Evolutionary conservation across 2,888 invertebrate species (phyloP).

Genomic region (Rhamphomyia laevipes): DNA sequence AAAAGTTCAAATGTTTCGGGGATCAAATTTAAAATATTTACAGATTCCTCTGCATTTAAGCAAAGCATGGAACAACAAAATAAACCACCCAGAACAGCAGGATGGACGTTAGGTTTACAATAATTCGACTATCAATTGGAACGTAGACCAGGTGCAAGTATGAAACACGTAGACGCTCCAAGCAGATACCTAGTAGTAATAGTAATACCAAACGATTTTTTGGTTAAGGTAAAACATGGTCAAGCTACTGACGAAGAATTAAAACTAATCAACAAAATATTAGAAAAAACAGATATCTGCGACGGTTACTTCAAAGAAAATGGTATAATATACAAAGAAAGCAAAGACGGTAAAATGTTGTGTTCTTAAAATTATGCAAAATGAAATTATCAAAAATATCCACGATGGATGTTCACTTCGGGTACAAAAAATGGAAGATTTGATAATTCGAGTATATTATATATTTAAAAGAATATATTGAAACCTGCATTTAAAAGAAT

Average conservation of each 20-base stretch:
- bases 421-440: constrained; percentile 6
- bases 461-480: not conserved
- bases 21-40: constrained; percentile 21
- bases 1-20: constrained; percentile 19
- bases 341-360: constrained; percentile 7
- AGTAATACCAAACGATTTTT: not conserved
- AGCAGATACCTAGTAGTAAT: not conserved
- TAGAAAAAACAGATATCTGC: constrained; percentile 2
- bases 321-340: constrained; percentile 7
- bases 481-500: too few relatives aligned
- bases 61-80: constrained; percentile 21
- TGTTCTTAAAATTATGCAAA: constrained; percentile 11
- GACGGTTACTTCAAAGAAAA: constrained; percentile 3
- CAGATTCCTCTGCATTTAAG: constrained; percentile 23
- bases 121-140: not conserved
- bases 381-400: constrained; percentile 5
- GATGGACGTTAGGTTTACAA: too few relatives aligned
- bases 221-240: not conserved
- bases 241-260: not conserved
- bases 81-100: not conserved
- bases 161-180: not conserved
- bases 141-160: not conserved
- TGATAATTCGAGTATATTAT: constrained; percentile 7
- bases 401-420: constrained; percentile 12
- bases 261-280: not conserved